Conservation (phyloP, 2,888 invertebrate species). For the Aproaerema taeniolella region DNA sequence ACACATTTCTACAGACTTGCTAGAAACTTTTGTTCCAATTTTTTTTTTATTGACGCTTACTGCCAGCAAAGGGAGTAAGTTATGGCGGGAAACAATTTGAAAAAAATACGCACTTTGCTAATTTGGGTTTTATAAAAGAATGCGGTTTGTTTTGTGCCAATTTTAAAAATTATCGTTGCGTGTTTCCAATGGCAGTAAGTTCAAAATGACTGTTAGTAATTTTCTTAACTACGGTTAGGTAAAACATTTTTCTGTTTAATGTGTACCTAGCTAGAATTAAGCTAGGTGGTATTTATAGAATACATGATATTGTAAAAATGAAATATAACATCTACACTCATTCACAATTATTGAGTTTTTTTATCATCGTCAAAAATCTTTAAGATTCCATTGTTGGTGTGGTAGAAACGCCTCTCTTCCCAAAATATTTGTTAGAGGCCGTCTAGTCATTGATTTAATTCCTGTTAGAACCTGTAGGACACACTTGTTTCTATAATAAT, state of each 20-base stretch:
- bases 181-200: slow-evolving; percentile 5
- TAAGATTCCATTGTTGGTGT: too few species aligned
- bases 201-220: neutral
- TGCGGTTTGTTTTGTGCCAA: slow-evolving; percentile 39
- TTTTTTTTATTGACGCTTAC: slow-evolving; percentile 1
- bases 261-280: slow-evolving; percentile 5
- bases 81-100: slow-evolving; percentile 2
- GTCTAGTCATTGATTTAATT: too few species aligned
- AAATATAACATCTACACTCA: slow-evolving; percentile 13
- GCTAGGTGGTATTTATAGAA: slow-evolving; percentile 12
- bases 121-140: slow-evolving; percentile 13
- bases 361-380: too few species aligned
- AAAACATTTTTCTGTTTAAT: slow-evolving; percentile 6
- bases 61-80: slow-evolving; percentile 3
- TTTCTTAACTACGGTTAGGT: neutral
- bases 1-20: neutral
- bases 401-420: too few species aligned
- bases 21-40: neutral
- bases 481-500: too few species aligned
- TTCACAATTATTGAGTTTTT: slow-evolving; percentile 9
- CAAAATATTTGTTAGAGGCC: too few species aligned
- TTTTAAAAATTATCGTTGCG: slow-evolving; percentile 13
- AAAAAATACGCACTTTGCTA: neutral
- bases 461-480: too few species aligned
- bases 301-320: slow-evolving; percentile 10